Conservation (phyloP, 2,888 invertebrate species). For the Drosophila atroscutellata region DNA sequence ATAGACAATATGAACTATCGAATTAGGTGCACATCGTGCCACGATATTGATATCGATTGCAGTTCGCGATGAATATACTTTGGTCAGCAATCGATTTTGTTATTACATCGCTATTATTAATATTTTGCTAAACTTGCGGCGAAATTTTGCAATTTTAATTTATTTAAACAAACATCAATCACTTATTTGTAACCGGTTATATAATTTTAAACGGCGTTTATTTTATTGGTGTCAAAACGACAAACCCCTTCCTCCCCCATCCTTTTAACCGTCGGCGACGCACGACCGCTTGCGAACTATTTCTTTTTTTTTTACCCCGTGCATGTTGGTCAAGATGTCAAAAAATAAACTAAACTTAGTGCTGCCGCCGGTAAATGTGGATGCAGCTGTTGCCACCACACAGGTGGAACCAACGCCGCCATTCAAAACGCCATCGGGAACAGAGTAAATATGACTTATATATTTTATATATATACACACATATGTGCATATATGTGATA, state of each 20-base stretch:
- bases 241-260: slow-evolving; percentile 24
- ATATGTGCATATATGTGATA: slow-evolving; percentile 9
- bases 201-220: slow-evolving; percentile 11
- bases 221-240: slow-evolving; percentile 25
- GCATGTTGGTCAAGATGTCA: slow-evolving; percentile 87
- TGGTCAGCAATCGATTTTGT: neutral
- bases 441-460: slow-evolving; percentile 83
- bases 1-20: neutral
- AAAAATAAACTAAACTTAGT: slow-evolving; percentile 96
- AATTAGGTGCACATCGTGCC: neutral
- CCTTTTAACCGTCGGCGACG: slow-evolving; percentile 27
- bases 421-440: slow-evolving; percentile 85
- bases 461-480: slow-evolving; percentile 10
- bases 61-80: slow-evolving; percentile 6
- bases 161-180: slow-evolving; percentile 9
- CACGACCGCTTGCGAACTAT: slow-evolving; percentile 26
- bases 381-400: slow-evolving; percentile 87
- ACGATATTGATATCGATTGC: slow-evolving; percentile 10
- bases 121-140: slow-evolving; percentile 38
- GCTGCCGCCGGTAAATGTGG: slow-evolving; percentile 94
- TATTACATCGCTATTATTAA: slow-evolving; percentile 34
- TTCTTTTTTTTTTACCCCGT: slow-evolving; percentile 23
- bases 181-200: slow-evolving; percentile 19
- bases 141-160: slow-evolving; percentile 18
- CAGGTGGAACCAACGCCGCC: slow-evolving; percentile 86